These are phyloP conservation scores for Scolanthus callimorphus DNA, from an alignment of 92 coral and sea anemone genomes.

Conservation along the genomic window DNA sequence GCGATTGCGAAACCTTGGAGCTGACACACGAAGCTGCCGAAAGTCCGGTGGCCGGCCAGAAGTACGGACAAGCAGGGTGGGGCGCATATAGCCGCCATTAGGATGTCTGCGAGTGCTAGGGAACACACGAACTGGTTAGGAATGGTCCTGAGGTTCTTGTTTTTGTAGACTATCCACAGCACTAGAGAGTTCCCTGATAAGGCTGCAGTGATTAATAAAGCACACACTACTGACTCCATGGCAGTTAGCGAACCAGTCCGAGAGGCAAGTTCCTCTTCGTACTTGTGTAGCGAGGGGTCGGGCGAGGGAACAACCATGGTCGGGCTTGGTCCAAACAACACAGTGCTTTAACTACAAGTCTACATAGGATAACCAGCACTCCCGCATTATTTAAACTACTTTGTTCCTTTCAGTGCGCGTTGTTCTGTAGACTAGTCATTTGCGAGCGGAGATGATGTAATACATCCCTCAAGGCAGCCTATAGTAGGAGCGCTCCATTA, in stretches of 20 bases:
- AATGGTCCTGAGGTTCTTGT: constrained; percentile 55
- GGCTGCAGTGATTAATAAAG: constrained; percentile 38
- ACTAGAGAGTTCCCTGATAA: constrained; percentile 57
- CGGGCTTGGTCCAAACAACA: too few relatives aligned
- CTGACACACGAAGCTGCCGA: constrained; percentile 72
- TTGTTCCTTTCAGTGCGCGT: too few relatives aligned
- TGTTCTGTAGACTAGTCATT: too few relatives aligned
- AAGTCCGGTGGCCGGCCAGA: constrained; percentile 55
- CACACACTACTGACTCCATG: constrained; percentile 45
- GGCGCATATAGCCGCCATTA: constrained; percentile 54
- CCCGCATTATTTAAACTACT: too few relatives aligned
- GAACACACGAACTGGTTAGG: constrained; percentile 58
- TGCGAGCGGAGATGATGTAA: too few relatives aligned
- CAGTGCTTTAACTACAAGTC: too few relatives aligned
- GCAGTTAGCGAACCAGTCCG: constrained; percentile 25
- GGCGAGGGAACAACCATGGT: background rate
- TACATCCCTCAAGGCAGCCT: too few relatives aligned
- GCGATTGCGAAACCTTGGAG: constrained; percentile 61
- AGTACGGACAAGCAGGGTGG: constrained; percentile 58
- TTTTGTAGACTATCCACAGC: constrained; percentile 71
- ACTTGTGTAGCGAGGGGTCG: constrained; percentile 48
- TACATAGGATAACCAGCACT: too few relatives aligned
- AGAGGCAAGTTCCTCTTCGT: constrained; percentile 39
- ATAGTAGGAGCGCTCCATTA: too few relatives aligned
- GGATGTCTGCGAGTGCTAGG: constrained; percentile 52